Conservation (phyloP, 2,888 invertebrate genomes). For the Hirudinaria manillensis region DNA sequence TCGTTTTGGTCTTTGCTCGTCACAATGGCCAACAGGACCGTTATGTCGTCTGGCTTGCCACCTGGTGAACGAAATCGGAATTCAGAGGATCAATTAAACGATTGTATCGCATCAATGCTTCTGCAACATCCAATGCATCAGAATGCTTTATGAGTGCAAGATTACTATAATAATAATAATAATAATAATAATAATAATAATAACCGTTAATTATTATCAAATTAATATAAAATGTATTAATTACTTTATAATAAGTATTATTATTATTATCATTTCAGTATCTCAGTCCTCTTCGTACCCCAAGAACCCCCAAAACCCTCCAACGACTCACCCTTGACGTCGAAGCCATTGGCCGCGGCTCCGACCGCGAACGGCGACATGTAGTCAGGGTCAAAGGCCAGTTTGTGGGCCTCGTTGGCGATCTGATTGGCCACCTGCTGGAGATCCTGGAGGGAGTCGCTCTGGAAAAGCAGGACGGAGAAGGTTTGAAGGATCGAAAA, state of each 20-base stretch:
- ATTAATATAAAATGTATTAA: too few species aligned
- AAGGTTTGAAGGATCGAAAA: too few species aligned
- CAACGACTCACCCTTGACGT: constrained; percentile 33
- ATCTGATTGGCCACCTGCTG: constrained; percentile 88
- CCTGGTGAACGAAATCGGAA: constrained; percentile 60
- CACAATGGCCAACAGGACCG: constrained; percentile 69
- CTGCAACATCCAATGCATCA: too few species aligned
- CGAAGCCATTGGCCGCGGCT: constrained; percentile 39
- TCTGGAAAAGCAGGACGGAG: constrained; percentile 41
- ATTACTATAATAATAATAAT: neutral
- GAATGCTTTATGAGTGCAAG: too few species aligned
- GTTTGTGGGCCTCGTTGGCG: constrained; percentile 86
- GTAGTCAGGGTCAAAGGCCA: constrained; percentile 75
- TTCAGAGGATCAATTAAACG: too few species aligned
- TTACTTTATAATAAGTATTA: too few species aligned
- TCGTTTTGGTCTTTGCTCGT: constrained; percentile 1
- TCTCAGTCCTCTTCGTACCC: too few species aligned
- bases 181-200: neutral
- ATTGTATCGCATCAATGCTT: too few species aligned
- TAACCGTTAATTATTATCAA: too few species aligned
- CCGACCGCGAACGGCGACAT: constrained; percentile 40
- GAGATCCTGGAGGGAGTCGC: constrained; percentile 55
- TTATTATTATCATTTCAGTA: too few species aligned
- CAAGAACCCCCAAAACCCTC: too few species aligned
- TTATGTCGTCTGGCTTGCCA: constrained; percentile 97